A percentile compares a stretch with the other conserved stretches of the same genome.
These are phyloP conservation scores for Heterotilapia buettikoferi DNA, from an alignment of 2,113 vertebrate genomes.

Conservation along the genomic window DNA sequence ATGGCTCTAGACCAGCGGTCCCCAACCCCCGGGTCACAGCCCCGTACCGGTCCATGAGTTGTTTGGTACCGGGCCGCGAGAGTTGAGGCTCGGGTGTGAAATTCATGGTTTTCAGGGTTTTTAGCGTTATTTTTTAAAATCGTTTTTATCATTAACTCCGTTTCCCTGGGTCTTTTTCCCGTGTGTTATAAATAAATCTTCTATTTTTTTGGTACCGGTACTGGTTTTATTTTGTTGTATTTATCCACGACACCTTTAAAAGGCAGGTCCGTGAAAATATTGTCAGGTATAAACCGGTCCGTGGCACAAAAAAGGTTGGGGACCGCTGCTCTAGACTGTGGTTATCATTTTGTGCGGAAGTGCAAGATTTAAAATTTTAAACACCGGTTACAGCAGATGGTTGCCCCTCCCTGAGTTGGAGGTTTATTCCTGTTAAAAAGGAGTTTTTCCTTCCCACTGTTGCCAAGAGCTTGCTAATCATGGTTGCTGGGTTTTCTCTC, in stretches of 20 bases:
- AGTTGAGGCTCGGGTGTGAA: neutral
- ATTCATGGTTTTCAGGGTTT: neutral
- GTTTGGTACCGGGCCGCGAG: neutral
- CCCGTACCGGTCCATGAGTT: accelerated
- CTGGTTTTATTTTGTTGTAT: neutral
- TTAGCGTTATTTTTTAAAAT: neutral
- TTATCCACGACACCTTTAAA: neutral
- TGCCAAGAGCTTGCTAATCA: neutral
- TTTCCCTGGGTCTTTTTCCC: neutral
- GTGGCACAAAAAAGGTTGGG: neutral
- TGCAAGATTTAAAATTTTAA: neutral
- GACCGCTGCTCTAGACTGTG: neutral
- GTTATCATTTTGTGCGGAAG: neutral
- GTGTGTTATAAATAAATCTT: neutral
- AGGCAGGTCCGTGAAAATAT: neutral
- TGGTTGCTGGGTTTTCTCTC: neutral
- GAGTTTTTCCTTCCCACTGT: neutral
- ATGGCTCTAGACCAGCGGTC: neutral
- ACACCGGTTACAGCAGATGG: neutral
- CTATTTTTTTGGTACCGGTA: neutral
- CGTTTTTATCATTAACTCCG: neutral
- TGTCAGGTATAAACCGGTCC: neutral
- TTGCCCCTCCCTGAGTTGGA: neutral
- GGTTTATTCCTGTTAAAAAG: neutral
- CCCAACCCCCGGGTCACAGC: neutral